These are phyloP conservation scores for Lepas anatifera DNA, from an alignment of 2,888 invertebrate genomes.

Conservation along the genomic window DNA sequence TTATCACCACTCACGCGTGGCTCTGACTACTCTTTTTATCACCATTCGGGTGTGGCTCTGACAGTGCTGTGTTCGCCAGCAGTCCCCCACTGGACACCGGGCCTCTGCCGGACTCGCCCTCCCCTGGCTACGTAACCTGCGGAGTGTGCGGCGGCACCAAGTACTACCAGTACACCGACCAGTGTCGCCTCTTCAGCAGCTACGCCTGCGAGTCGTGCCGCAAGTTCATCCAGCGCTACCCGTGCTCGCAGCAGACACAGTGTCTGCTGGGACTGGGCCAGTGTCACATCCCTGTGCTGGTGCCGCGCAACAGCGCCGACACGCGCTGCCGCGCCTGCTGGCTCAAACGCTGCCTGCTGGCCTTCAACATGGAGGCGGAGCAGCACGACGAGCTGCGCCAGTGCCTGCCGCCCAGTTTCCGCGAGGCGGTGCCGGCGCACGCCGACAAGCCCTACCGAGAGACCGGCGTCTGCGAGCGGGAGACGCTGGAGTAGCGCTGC, in stretches of 20 bases:
- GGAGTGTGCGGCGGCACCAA: conserved; percentile 8
- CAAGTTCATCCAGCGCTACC: neutral
- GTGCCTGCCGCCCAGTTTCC: conserved; percentile 3
- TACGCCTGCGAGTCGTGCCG: conserved; percentile 4
- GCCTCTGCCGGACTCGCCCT: neutral
- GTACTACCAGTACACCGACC: neutral
- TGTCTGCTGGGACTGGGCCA: conserved; percentile 3
- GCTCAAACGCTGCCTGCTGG: neutral
- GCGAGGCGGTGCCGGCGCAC: neutral
- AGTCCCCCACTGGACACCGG: neutral
- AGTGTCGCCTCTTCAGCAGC: neutral
- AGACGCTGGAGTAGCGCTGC: neutral
- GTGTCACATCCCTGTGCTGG: conserved; percentile 8
- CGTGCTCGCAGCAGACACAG: neutral
- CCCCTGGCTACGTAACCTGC: conserved; percentile 6
- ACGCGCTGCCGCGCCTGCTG: conserved; percentile 10
- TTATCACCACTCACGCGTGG: too few relatives aligned
- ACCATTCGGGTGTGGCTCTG: too few relatives aligned
- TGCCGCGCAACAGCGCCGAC: neutral
- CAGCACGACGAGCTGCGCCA: conserved; percentile 2
- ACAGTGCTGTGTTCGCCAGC: neutral
- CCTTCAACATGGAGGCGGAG: conserved; percentile 6
- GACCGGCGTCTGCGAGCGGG: conserved; percentile 2
- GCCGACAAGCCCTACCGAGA: conserved; percentile 1
- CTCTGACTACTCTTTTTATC: too few relatives aligned